phyloP scores from a whole-genome alignment of 2,888 invertebrate species.

The Gymnocheta viridis region DNA sequence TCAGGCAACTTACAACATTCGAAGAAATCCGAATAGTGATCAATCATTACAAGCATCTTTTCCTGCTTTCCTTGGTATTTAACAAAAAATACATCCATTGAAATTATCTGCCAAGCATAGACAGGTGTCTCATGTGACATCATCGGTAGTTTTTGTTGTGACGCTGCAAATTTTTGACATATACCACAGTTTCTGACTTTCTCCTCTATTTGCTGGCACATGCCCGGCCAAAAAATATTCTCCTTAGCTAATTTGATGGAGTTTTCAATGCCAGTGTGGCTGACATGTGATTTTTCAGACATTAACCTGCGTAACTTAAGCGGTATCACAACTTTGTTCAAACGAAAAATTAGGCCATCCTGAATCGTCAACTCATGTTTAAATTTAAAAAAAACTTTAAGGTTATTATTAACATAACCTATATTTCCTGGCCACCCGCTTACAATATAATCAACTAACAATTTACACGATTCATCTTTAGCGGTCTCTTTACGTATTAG shows the following conservation, averaged over 20 bases:
- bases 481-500: too few species aligned
- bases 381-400: too few species aligned
- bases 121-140: neutral
- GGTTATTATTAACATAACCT: too few species aligned
- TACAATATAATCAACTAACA: too few species aligned
- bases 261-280: conserved; percentile 28
- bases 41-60: neutral
- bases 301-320: too few species aligned
- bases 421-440: too few species aligned
- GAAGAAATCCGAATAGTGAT: conserved; percentile 7
- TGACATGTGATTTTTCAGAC: neutral
- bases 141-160: conserved; percentile 11
- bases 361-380: too few species aligned
- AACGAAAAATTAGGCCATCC: too few species aligned
- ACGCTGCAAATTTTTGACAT: neutral
- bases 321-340: too few species aligned
- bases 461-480: too few species aligned
- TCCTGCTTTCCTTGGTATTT: neutral
- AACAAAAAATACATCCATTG: conserved; percentile 25
- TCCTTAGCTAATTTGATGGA: neutral
- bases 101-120: conserved; percentile 13
- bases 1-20: neutral
- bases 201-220: neutral
- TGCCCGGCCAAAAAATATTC: neutral
- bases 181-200: conserved; percentile 11